Evolutionary conservation across 2,888 invertebrate species (phyloP).

Genomic region (Cheilosia grossa): DNA sequence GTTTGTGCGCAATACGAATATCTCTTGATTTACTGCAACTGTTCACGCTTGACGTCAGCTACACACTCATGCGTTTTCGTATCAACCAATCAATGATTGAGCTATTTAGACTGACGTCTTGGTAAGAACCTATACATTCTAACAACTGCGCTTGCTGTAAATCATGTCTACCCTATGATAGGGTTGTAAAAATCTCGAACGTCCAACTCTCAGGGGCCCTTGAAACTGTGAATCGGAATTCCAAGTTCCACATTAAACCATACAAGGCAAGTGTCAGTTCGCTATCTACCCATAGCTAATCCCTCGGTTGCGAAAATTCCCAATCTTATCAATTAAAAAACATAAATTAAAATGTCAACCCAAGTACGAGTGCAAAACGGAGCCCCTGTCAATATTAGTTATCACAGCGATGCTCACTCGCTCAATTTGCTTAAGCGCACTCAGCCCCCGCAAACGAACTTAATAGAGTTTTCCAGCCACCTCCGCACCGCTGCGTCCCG

Average conservation of each 20-base stretch:
- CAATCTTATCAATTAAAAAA: slow-evolving; percentile 44
- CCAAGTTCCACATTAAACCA: not conserved
- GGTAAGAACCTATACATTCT: too few species aligned
- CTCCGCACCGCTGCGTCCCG: slow-evolving; percentile 1
- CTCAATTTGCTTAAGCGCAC: slow-evolving; percentile 63
- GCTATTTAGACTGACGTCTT: too few species aligned
- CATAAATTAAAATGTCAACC: slow-evolving; percentile 17
- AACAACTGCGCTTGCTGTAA: too few species aligned
- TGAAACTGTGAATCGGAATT: not conserved
- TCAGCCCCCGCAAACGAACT: slow-evolving; percentile 38
- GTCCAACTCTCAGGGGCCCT: slow-evolving; percentile 1
- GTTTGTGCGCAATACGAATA: too few species aligned
- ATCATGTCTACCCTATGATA: not conserved
- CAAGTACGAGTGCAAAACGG: slow-evolving; percentile 5
- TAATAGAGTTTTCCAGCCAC: not conserved
- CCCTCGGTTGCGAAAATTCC: not conserved
- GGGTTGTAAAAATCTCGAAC: slow-evolving; percentile 9
- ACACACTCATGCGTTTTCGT: too few species aligned
- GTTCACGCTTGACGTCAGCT: too few species aligned
- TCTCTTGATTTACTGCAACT: too few species aligned
- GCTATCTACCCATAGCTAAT: not conserved
- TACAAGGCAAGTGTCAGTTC: not conserved
- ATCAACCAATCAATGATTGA: too few species aligned
- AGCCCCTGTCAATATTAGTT: slow-evolving; percentile 13
- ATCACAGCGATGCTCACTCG: slow-evolving; percentile 49